phyloP scores from a whole-genome alignment of 1,140 invertebrate species.

The Scaptomyza montana region DNA sequence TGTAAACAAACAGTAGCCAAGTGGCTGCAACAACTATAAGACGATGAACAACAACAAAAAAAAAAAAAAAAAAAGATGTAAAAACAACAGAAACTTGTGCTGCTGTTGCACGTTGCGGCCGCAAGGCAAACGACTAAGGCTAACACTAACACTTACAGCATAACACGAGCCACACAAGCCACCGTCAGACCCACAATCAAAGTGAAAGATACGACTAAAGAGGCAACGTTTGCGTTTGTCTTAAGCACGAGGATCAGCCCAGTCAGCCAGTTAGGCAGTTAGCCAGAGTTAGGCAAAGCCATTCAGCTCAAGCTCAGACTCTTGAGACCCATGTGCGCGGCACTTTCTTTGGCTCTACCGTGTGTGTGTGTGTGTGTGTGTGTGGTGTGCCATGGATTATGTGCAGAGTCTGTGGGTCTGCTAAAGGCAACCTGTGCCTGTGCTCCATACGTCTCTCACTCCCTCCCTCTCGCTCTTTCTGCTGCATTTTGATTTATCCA shows the following conservation, averaged over 20 bases:
- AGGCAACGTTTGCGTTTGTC: constrained; percentile 75
- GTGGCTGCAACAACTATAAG: constrained; percentile 48
- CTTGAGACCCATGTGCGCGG: constrained; percentile 54
- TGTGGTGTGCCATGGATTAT: constrained; percentile 56
- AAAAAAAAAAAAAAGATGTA: background rate
- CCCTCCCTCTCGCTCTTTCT: constrained; percentile 35
- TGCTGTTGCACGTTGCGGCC: constrained; percentile 18
- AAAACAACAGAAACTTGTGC: no score
- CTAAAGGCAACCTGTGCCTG: background rate
- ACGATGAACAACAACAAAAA: constrained; percentile 42
- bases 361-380: background rate
- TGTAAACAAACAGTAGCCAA: constrained; percentile 82
- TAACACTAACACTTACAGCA: constrained; percentile 46
- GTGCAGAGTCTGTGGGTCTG: constrained; percentile 51
- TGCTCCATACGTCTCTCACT: constrained; percentile 26
- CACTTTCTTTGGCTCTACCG: constrained; percentile 66
- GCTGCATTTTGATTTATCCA: constrained; percentile 80
- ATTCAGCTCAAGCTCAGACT: constrained; percentile 35
- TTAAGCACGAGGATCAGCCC: constrained; percentile 61
- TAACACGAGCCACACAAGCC: constrained; percentile 54
- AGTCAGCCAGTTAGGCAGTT: constrained; percentile 32
- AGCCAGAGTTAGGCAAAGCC: constrained; percentile 24
- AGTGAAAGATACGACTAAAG: constrained; percentile 80
- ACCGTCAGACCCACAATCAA: constrained; percentile 67
- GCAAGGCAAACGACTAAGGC: constrained; percentile 47